Conservation (phyloP, 1,140 invertebrate species). For the Melitaea cinxia region DNA sequence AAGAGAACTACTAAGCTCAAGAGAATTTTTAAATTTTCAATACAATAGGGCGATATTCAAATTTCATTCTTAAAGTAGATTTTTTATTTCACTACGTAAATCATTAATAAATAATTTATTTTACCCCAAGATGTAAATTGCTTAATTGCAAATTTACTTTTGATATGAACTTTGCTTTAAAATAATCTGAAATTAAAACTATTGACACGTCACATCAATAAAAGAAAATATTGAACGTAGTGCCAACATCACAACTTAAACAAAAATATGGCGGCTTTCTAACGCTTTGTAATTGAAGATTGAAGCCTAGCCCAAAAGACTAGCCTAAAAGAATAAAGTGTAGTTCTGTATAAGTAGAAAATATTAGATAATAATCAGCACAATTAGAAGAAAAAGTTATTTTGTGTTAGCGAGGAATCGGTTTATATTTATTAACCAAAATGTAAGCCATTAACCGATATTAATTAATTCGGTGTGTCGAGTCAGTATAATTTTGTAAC, state of each 20-base stretch:
- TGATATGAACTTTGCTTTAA: background rate
- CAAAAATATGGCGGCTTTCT: slow-evolving; percentile 42
- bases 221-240: slow-evolving; percentile 5
- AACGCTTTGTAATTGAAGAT: slow-evolving; percentile 14
- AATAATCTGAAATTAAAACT: background rate
- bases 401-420: slow-evolving; percentile 14
- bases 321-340: slow-evolving; percentile 3
- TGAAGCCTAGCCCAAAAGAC: slow-evolving; percentile 18
- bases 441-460: slow-evolving; percentile 45
- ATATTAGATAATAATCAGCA: slow-evolving; percentile 9
- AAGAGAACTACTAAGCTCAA: too few species aligned
- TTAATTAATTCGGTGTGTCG: slow-evolving; percentile 18
- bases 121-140: too few species aligned
- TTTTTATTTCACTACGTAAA: too few species aligned
- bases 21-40: too few species aligned
- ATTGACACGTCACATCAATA: slow-evolving; percentile 31
- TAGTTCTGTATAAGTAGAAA: background rate
- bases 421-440: slow-evolving; percentile 16
- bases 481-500: slow-evolving; percentile 26
- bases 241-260: slow-evolving; percentile 24
- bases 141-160: too few species aligned
- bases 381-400: background rate
- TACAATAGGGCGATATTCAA: too few species aligned
- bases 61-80: too few species aligned
- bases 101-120: too few species aligned